Conservation (phyloP, 2,888 invertebrate genomes). For the Lepidonotus clava region DNA sequence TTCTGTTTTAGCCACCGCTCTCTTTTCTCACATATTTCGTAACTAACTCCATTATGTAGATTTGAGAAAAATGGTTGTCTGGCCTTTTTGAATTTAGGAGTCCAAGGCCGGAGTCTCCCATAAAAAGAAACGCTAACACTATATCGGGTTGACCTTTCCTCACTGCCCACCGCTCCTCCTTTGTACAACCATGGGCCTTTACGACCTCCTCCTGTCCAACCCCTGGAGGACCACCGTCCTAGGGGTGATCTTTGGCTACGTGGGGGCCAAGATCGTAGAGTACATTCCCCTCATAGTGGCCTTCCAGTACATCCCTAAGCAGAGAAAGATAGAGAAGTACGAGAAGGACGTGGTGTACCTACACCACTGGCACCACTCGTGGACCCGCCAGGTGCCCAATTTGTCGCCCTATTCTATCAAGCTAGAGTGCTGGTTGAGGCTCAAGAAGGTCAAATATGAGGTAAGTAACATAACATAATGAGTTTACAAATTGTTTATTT, state of each 20-base stretch:
- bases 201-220: neutral
- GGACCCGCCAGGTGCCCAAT: conserved; percentile 14
- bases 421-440: conserved; percentile 6
- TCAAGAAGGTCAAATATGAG: conserved; percentile 8
- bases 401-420: conserved; percentile 20
- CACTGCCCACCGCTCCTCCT: too few species aligned
- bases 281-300: neutral
- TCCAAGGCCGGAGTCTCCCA: too few species aligned
- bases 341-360: conserved; percentile 11
- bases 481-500: too few species aligned
- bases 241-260: neutral
- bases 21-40: too few species aligned
- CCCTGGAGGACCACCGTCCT: neutral
- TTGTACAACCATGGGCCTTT: too few species aligned
- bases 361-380: neutral
- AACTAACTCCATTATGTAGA: too few species aligned
- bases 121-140: too few species aligned
- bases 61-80: too few species aligned
- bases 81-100: too few species aligned
- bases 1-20: too few species aligned
- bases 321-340: conserved; percentile 7
- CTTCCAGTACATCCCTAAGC: neutral
- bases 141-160: too few species aligned
- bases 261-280: neutral
- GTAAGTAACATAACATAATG: neutral